Evolutionary conservation across 2,888 invertebrate species (phyloP).

Genomic region (Drosophila yooni): DNA sequence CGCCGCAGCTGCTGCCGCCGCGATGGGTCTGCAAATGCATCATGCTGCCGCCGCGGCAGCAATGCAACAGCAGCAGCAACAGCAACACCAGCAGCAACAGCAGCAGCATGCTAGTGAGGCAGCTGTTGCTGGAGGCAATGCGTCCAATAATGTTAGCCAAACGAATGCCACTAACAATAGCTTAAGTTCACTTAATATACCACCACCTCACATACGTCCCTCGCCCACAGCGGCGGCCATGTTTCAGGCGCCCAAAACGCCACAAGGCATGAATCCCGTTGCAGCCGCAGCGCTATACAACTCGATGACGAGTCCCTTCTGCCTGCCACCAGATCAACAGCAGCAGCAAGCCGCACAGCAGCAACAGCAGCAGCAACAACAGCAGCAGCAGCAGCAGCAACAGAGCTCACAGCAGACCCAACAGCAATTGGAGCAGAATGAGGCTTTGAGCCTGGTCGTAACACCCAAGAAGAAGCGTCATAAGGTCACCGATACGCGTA

Average conservation of each 20-base stretch:
- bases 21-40: constrained; percentile 86
- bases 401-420: constrained; percentile 86
- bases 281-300: constrained; percentile 88
- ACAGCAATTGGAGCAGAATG: constrained; percentile 93
- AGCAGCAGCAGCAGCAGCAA: constrained; percentile 88
- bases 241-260: constrained; percentile 94
- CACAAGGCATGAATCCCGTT: constrained; percentile 87
- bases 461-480: constrained; percentile 98
- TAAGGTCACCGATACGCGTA: constrained; percentile 97
- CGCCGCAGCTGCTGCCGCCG: constrained; percentile 84
- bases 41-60: constrained; percentile 83
- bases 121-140: constrained; percentile 57
- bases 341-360: constrained; percentile 87
- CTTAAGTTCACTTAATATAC: constrained; percentile 87
- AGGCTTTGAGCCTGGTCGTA: constrained; percentile 97
- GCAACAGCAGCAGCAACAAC: constrained; percentile 88
- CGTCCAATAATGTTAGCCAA: constrained; percentile 51
- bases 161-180: constrained; percentile 83
- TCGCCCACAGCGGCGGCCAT: constrained; percentile 90
- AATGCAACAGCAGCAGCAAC: constrained; percentile 75
- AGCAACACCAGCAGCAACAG: constrained; percentile 48
- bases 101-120: constrained; percentile 51
- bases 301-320: constrained; percentile 88
- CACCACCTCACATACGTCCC: constrained; percentile 89
- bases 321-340: constrained; percentile 87